phyloP scores from a whole-genome alignment of 2,113 vertebrate species.

The Hemiscyllium ocellatum region DNA sequence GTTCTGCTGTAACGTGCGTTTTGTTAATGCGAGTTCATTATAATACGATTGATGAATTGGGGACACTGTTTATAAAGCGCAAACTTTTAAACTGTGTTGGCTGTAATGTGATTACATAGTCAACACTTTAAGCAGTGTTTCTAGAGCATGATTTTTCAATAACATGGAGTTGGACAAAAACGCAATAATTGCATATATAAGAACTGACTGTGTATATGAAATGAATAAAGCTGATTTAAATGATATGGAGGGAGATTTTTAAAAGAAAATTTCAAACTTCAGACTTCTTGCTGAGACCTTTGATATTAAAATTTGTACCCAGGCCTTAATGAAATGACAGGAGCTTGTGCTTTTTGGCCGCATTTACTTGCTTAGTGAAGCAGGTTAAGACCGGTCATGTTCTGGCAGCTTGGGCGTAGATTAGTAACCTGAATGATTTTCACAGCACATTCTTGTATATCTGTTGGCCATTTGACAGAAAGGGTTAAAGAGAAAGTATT shows the following conservation, averaged over 20 bases:
- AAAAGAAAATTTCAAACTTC: not conserved
- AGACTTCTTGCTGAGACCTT: not conserved
- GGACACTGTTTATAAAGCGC: too few relatives aligned
- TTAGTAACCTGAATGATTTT: not conserved
- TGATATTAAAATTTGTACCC: not conserved
- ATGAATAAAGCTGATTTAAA: not conserved
- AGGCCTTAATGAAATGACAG: not conserved
- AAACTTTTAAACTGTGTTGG: too few relatives aligned
- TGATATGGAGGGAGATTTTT: not conserved
- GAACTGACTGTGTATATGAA: not conserved
- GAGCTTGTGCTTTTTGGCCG: not conserved
- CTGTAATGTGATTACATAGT: too few relatives aligned
- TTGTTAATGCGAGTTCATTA: too few relatives aligned
- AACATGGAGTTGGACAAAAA: too few relatives aligned
- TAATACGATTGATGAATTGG: too few relatives aligned
- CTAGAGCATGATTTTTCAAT: too few relatives aligned
- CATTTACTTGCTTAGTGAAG: not conserved
- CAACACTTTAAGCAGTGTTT: too few relatives aligned
- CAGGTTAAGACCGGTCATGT: not conserved
- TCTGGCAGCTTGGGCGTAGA: not conserved
- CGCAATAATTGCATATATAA: too few relatives aligned
- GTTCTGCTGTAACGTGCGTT: too few relatives aligned
- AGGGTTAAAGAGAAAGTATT: too few relatives aligned
- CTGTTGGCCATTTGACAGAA: not conserved
- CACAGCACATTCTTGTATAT: not conserved